Conservation (phyloP, 2,888 invertebrate species). For the Brenthis ino region DNA sequence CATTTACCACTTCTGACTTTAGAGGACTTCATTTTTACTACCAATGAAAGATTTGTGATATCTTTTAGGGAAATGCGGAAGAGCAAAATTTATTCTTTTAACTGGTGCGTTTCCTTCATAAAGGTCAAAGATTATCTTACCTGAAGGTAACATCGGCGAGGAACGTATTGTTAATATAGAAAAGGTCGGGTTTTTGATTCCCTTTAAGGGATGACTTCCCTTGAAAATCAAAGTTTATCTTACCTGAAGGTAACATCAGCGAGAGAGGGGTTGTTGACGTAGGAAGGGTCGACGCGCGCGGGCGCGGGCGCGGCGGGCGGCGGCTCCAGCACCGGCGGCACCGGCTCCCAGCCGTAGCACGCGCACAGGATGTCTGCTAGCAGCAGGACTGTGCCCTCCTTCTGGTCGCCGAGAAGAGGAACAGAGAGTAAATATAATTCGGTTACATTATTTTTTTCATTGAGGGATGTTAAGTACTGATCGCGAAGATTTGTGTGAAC, state of each 20-base stretch:
- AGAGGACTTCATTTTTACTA: too few relatives aligned
- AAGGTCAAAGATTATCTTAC: slow-evolving; percentile 48
- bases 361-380: slow-evolving; percentile 95
- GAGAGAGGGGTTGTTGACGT: slow-evolving; percentile 95
- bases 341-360: slow-evolving; percentile 93
- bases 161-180: slow-evolving; percentile 96
- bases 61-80: too few relatives aligned
- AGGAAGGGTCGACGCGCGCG: slow-evolving; percentile 94
- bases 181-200: slow-evolving; percentile 85
- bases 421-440: too few relatives aligned
- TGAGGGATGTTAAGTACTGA: too few relatives aligned
- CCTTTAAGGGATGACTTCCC: too few relatives aligned
- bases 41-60: too few relatives aligned
- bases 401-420: slow-evolving; percentile 69
- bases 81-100: too few relatives aligned
- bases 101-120: too few relatives aligned
- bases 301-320: slow-evolving; percentile 85
- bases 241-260: slow-evolving; percentile 95
- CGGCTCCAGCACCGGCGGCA: slow-evolving; percentile 81
- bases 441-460: too few relatives aligned
- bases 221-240: background rate
- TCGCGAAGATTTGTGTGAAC: too few relatives aligned
- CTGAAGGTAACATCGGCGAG: slow-evolving; percentile 95
- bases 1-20: too few relatives aligned
- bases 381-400: slow-evolving; percentile 93